Percentiles rank a stretch among this genome's conserved stretches.
phyloP scores from a whole-genome alignment of 1,140 invertebrate species.

The Trichogramma pretiosum region DNA sequence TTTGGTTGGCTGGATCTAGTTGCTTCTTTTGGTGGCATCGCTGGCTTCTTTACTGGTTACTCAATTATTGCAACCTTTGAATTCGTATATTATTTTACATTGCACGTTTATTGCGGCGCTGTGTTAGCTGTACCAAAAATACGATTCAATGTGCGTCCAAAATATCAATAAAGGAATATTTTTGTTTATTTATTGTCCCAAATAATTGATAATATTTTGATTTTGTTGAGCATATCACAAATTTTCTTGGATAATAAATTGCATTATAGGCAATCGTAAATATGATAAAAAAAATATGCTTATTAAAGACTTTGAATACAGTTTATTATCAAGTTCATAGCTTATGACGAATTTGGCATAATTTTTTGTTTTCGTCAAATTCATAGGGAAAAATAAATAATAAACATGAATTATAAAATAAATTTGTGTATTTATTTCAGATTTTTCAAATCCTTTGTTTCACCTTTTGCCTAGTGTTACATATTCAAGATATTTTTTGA shows the following conservation, averaged over 20 bases:
- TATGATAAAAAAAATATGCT: not conserved
- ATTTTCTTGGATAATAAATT: too few species aligned
- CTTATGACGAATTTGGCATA: too few species aligned
- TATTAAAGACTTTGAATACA: too few species aligned
- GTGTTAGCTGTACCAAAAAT: constrained; percentile 10
- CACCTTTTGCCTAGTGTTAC: constrained; percentile 21
- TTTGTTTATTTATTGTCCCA: not conserved
- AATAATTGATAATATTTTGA: not conserved
- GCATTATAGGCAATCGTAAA: too few species aligned
- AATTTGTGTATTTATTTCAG: constrained; percentile 29
- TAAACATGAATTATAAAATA: constrained; percentile 30
- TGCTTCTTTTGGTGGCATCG: constrained; percentile 58
- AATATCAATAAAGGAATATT: too few species aligned
- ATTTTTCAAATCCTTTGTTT: constrained; percentile 30
- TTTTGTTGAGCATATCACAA: too few species aligned
- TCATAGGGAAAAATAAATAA: constrained; percentile 10
- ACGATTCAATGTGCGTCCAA: not conserved
- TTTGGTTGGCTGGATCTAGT: constrained; percentile 71
- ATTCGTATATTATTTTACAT: constrained; percentile 62
- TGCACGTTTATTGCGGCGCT: constrained; percentile 53
- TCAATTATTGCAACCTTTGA: constrained; percentile 64
- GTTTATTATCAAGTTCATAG: too few species aligned
- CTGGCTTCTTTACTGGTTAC: constrained; percentile 66
- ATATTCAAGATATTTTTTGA: constrained; percentile 14
- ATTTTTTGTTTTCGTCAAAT: too few species aligned